Conservation (phyloP, 2,888 invertebrate genomes). For the Oxycera nigricornis region DNA sequence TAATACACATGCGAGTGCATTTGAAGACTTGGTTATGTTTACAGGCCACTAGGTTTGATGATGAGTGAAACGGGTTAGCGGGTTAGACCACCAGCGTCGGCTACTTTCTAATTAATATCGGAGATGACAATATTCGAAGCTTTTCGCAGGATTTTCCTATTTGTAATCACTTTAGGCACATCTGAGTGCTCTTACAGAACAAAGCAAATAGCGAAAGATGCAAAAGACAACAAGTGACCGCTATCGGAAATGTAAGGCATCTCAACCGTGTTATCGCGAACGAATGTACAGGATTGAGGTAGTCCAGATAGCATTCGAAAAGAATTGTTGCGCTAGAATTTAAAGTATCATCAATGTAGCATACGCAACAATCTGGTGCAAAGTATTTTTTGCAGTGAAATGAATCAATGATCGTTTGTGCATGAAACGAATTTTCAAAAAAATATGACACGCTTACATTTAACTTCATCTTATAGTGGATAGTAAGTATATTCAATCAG, state of each 20-base stretch:
- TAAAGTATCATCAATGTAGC: too few species aligned
- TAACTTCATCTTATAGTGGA: too few species aligned
- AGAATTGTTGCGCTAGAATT: too few species aligned
- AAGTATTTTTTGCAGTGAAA: too few species aligned
- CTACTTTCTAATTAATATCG: constrained; percentile 36
- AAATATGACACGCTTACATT: too few species aligned
- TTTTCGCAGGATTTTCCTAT: constrained; percentile 36
- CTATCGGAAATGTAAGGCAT: background rate
- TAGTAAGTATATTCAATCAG: too few species aligned
- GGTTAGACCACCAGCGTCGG: constrained; percentile 9
- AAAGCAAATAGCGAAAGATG: constrained; percentile 20
- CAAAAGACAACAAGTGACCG: background rate
- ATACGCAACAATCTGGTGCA: too few species aligned
- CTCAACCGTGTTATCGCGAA: background rate
- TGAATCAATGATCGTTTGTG: too few species aligned
- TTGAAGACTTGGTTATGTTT: background rate
- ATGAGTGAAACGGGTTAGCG: constrained; percentile 28
- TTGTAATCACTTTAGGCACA: constrained; percentile 41
- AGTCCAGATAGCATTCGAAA: too few species aligned
- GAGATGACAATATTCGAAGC: constrained; percentile 29
- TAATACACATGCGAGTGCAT: background rate
- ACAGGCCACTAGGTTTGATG: background rate
- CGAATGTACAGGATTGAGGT: background rate
- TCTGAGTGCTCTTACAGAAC: constrained; percentile 34
- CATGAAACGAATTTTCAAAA: too few species aligned